Percentiles rank a stretch among this genome's conserved stretches.
phyloP scores from a whole-genome alignment of 2,888 invertebrate genomes.

The Sminthurinus aureus region DNA sequence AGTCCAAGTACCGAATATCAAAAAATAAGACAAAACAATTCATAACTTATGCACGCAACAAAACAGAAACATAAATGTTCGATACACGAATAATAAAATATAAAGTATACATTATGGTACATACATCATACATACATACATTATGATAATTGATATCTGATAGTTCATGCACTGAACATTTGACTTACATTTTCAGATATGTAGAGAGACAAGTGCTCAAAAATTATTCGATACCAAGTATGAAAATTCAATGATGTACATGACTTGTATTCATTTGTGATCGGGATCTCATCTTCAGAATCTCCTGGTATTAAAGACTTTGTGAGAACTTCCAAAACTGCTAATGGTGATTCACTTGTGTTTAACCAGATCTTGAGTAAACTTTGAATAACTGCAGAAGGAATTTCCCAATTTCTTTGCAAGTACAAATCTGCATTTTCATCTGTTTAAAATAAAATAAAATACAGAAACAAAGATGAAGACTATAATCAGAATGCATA shows the following conservation, averaged over 20 bases:
- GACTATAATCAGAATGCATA: too few species aligned
- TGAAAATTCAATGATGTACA: slow-evolving; percentile 35
- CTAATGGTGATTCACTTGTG: slow-evolving; percentile 16
- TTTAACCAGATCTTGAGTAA: slow-evolving; percentile 29
- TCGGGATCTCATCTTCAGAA: not conserved
- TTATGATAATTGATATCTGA: too few species aligned
- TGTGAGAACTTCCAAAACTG: slow-evolving; percentile 9
- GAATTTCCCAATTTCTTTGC: slow-evolving; percentile 31
- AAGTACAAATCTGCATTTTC: slow-evolving; percentile 10
- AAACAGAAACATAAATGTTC: not conserved
- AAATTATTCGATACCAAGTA: slow-evolving; percentile 30
- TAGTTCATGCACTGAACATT: too few species aligned
- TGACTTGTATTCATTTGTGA: slow-evolving; percentile 21
- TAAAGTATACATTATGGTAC: too few species aligned
- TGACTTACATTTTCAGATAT: slow-evolving; percentile 23
- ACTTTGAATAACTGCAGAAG: slow-evolving; percentile 1
- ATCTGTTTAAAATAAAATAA: slow-evolving; percentile 7
- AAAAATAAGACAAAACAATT: not conserved
- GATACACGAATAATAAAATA: too few species aligned
- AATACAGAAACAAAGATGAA: too few species aligned
- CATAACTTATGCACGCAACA: not conserved
- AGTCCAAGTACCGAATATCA: not conserved
- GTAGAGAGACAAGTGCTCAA: slow-evolving; percentile 22
- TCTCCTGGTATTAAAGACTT: slow-evolving; percentile 28
- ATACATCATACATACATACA: too few species aligned